A percentile compares a stretch with the other conserved stretches of the same genome.
Conservation (phyloP, 2,888 invertebrate genomes). For the Callyntrura sp. region DNA sequence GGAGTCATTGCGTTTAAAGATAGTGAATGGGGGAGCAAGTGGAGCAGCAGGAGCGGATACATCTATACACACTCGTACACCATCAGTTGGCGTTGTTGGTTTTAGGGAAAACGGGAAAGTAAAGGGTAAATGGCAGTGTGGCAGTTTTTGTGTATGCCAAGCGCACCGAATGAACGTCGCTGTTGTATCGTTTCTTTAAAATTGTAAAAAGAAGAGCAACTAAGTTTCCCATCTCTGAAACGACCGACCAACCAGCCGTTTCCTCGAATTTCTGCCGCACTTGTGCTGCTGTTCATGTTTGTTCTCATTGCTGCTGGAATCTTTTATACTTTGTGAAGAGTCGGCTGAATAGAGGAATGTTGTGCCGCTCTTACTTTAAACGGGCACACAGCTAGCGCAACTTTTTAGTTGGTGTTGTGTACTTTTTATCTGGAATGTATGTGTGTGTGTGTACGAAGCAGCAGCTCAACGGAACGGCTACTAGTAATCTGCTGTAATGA, state of each 20-base stretch:
- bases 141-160: constrained; percentile 1
- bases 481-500: constrained; percentile 78
- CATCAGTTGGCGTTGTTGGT: constrained; percentile 41
- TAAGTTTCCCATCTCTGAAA: constrained; percentile 20
- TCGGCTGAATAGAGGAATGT: background rate
- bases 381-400: background rate
- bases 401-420: constrained; percentile 32
- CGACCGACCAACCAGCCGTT: constrained; percentile 41
- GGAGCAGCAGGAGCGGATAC: background rate
- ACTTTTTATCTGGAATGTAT: constrained; percentile 54
- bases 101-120: constrained; percentile 30
- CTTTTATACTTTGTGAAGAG: constrained; percentile 53
- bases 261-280: constrained; percentile 49
- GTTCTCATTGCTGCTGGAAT: constrained; percentile 37
- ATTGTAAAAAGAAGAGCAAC: constrained; percentile 59
- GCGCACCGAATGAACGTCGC: background rate
- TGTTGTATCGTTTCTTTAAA: constrained; percentile 56
- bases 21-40: constrained; percentile 35
- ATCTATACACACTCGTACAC: background rate
- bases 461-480: background rate
- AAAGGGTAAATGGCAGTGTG: constrained; percentile 35
- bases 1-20: constrained; percentile 71
- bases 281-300: constrained; percentile 39
- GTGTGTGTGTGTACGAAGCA: background rate
- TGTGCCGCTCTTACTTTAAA: background rate